These are phyloP conservation scores for Paracyprichromis sp. DNA, from an alignment of 2,113 vertebrate species.

Conservation along the genomic window DNA sequence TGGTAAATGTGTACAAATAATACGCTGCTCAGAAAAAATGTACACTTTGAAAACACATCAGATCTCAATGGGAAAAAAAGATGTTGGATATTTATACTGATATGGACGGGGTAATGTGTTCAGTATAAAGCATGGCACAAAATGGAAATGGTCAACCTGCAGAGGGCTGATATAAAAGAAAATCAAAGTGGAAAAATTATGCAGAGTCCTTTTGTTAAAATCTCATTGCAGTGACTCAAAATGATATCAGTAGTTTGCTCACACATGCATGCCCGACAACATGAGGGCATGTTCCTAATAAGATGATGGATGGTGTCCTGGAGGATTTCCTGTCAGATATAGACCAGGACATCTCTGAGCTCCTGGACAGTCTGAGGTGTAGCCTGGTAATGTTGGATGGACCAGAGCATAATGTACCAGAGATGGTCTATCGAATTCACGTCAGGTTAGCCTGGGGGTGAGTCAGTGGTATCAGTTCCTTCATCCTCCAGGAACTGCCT, in stretches of 20 bases:
- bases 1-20: background rate
- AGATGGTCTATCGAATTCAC: rapidly evolving
- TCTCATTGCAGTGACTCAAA: background rate
- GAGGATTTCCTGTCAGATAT: background rate
- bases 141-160: background rate
- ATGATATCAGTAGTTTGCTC: background rate
- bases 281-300: background rate
- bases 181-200: background rate
- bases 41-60: background rate
- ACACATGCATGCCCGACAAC: background rate
- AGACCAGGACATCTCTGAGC: background rate
- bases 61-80: background rate
- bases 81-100: background rate
- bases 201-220: background rate
- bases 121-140: background rate
- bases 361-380: background rate
- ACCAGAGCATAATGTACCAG: background rate
- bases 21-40: background rate
- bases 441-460: background rate
- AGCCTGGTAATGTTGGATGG: background rate
- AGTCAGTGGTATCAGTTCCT: background rate
- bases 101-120: background rate
- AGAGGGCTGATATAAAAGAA: background rate
- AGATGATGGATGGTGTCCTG: background rate
- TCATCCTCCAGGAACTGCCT: background rate